Evolutionary conservation across 1,140 invertebrate species (phyloP), one percentile per base, ranked within the genome.

Genomic region (Heliconius congener): DNA sequence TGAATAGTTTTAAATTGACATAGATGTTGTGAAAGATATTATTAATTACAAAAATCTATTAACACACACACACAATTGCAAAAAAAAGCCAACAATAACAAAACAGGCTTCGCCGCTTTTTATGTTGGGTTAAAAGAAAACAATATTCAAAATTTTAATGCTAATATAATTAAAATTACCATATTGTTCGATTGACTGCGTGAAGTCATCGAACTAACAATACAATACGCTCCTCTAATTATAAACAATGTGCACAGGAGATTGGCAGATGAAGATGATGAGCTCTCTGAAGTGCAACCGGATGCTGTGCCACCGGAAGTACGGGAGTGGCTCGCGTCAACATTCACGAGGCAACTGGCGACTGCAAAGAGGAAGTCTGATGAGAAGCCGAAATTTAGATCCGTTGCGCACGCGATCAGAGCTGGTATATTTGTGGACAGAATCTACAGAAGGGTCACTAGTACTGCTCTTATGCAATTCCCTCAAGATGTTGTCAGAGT

Each of bases 361-460:
- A 97, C 96, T 76, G 96, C 96, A 71, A 96, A 96, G 81, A 96
- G 96, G 88, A 97, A 96, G 90, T 96, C 95, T 55, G 98, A 97
- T 89, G 97, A 97, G 90, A 98, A 98, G 88, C 97, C 97, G 23
- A 97, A 97, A 94, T 99, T 99, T 94, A 96, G 98, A 74, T 98
- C 98, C 70, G 99, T 99, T 76, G 99, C 99, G n/a, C 98, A 99
- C 90, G 99, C 98, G 79, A 99, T 99, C 84, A 95, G 99, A 19
- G 99, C 99, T 1, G 99, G 99, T 34, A 99, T 99, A 86, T 99
- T 99, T 95, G 99, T 99, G 82, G 99, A 99, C 93, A 97, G 98
- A 85, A 99, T 99, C 88, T 99, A 99, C 92, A 96, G 98, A 84
- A 96, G 98, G 82, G 97, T 99, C 80, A 98, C 97, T 83, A 98